These are phyloP conservation scores for Poecilia wingei DNA, from an alignment of 2,797 vertebrate species.

Conservation along the genomic window DNA sequence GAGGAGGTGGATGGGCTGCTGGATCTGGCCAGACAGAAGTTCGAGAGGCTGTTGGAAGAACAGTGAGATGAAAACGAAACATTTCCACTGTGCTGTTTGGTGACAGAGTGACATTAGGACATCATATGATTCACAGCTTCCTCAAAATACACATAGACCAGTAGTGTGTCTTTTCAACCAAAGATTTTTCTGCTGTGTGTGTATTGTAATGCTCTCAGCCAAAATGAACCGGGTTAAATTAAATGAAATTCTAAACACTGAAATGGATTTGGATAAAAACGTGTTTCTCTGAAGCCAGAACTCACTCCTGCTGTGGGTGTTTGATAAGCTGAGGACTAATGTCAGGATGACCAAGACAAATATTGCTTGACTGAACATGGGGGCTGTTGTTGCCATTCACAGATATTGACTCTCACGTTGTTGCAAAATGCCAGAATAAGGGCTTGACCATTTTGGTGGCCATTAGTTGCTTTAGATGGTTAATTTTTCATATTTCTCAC, in stretches of 20 bases:
- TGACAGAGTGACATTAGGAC: slow-evolving; percentile 14
- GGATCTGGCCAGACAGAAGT: slow-evolving; percentile 95
- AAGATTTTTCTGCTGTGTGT: background rate
- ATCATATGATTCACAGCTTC: slow-evolving; percentile 54
- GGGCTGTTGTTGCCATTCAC: slow-evolving; percentile 9
- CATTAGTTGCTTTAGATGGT: background rate
- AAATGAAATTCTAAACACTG: background rate
- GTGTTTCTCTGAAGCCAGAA: background rate
- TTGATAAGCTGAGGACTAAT: background rate
- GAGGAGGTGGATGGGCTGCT: slow-evolving; percentile 95
- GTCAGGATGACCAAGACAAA: slow-evolving; percentile 21
- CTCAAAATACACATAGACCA: slow-evolving; percentile 25
- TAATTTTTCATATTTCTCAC: background rate
- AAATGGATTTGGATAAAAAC: slow-evolving; percentile 2
- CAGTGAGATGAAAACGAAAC: slow-evolving; percentile 81
- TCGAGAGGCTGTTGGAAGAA: slow-evolving; percentile 89
- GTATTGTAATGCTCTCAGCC: background rate
- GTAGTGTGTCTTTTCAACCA: slow-evolving; percentile 2
- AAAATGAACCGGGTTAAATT: no score
- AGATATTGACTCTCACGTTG: background rate
- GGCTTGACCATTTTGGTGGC: background rate
- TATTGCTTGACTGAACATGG: slow-evolving; percentile 8
- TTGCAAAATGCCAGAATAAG: background rate
- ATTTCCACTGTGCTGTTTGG: slow-evolving; percentile 5
- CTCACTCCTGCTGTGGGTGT: background rate